phyloP scores from a whole-genome alignment of 2,888 invertebrate species.

The Gerosis bhagava region DNA sequence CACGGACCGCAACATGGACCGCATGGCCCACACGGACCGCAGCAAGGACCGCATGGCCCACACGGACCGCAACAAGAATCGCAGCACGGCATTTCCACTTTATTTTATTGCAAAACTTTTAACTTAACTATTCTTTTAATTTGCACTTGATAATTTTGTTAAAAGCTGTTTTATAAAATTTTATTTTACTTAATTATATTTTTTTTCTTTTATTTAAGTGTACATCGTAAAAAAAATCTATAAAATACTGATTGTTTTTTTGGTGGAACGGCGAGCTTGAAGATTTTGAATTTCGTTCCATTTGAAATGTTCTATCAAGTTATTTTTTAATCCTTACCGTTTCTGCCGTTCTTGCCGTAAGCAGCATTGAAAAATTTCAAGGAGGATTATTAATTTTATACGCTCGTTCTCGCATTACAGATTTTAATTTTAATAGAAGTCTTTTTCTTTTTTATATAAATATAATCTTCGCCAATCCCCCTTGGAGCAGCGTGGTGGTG shows the following conservation, averaged over 20 bases:
- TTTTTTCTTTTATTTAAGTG: slow-evolving; percentile 28
- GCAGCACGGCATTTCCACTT: slow-evolving; percentile 28
- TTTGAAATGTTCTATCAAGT: too few relatives aligned
- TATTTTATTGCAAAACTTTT: slow-evolving; percentile 8
- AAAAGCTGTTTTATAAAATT: not conserved
- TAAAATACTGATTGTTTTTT: slow-evolving; percentile 41
- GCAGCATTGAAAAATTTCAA: too few relatives aligned
- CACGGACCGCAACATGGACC: slow-evolving; percentile 40
- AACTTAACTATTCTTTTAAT: slow-evolving; percentile 18
- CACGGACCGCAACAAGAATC: slow-evolving; percentile 30
- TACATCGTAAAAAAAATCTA: slow-evolving; percentile 45
- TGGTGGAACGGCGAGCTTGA: not conserved
- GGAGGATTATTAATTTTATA: too few relatives aligned
- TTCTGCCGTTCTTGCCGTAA: too few relatives aligned
- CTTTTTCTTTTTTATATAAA: too few relatives aligned
- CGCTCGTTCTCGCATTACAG: too few relatives aligned
- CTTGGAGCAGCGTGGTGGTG: too few relatives aligned
- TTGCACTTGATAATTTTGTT: slow-evolving; percentile 16
- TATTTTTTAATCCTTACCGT: too few relatives aligned
- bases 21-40: too few relatives aligned
- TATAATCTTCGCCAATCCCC: too few relatives aligned
- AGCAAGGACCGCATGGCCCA: slow-evolving; percentile 41
- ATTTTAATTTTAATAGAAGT: too few relatives aligned
- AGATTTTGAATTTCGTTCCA: slow-evolving; percentile 30
- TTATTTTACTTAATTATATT: slow-evolving; percentile 2